Evolutionary conservation across 2,888 invertebrate species (phyloP), one percentile per base, ranked within the genome.

Genomic region (Mythimna albipuncta): DNA sequence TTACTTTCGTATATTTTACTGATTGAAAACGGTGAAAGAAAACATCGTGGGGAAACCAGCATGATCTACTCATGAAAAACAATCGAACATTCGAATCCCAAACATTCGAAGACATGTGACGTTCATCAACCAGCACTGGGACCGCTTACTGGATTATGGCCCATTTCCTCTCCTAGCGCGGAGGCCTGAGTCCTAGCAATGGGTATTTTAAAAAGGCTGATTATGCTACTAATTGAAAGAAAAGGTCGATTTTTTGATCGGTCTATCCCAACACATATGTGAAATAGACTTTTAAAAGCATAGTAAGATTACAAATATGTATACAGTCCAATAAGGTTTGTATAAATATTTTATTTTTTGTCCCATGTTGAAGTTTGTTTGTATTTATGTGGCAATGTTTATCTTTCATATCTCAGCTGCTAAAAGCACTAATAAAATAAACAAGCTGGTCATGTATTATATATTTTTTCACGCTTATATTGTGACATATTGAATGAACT

Each of bases 401-500:
- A 52, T 74, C 4, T 68, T 80, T 52, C n/a, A 79, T 66, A 73
- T 55, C 10, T 55, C 32, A 52, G 11, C 16, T 52, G 64, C 47
- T 68, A 75, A 77, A 58, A 47, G 64, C 54, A 35, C 54, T 80
- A 78, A 68, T 65, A 6, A 65, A 68, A 68, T 55, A 58, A 69
- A 78, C 41, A 64, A 64, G 11, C 50, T 63, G 50, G 7, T 9
- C 44, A 32, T 74, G 21, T 54, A 26, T 65, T 65, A 62, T 66
- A 59, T 6, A 47, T 63, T 59, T 75, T 64, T 78, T 65, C 62
- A 81, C 81, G 59, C 58, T 21, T 69, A 21, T 7, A 65, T 81
- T 81, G 69, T 76, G 81, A 69, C 62, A 81, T 58, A 32, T 65
- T 65, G n/a, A 58, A 58, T 74, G 21, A 74, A 66, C 13, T 74